Conservation (phyloP, 2,888 invertebrate genomes). For the Dromius quadrimaculatus region DNA sequence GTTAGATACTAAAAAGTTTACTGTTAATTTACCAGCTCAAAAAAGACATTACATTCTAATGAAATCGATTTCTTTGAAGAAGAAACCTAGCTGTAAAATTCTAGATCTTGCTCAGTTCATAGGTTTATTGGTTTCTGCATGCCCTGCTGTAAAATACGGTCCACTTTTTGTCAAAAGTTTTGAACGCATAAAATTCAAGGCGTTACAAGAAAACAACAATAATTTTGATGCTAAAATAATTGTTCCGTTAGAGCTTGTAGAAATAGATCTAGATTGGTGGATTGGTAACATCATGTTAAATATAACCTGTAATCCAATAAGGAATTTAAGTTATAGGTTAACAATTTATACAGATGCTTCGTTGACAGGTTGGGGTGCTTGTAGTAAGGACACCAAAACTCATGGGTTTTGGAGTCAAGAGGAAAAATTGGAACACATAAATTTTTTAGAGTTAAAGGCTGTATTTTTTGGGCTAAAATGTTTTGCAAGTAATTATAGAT, state of each 20-base stretch:
- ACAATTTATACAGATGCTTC: slow-evolving; percentile 54
- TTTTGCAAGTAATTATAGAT: no score
- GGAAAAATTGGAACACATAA: slow-evolving; percentile 21
- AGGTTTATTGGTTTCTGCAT: not conserved
- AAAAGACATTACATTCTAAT: no score
- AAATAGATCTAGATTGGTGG: not conserved
- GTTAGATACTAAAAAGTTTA: no score
- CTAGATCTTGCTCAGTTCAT: not conserved
- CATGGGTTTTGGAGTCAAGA: slow-evolving; percentile 30
- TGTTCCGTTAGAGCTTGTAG: not conserved
- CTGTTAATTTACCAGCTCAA: no score
- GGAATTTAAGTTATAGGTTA: no score
- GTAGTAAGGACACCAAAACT: slow-evolving; percentile 24
- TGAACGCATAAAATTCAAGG: not conserved
- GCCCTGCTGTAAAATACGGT: not conserved
- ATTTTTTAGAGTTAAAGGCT: slow-evolving; percentile 30
- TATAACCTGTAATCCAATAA: not conserved
- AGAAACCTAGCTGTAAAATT: no score
- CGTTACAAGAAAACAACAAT: not conserved
- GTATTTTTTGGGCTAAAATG: no score
- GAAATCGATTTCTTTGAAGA: no score
- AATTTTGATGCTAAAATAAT: not conserved
- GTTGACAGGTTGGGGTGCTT: slow-evolving; percentile 54
- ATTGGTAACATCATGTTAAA: not conserved
- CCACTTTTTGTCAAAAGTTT: not conserved